Conservation (phyloP, 53 echinoderm and acorn worm species). For the Paelopatides confundens region DNA sequence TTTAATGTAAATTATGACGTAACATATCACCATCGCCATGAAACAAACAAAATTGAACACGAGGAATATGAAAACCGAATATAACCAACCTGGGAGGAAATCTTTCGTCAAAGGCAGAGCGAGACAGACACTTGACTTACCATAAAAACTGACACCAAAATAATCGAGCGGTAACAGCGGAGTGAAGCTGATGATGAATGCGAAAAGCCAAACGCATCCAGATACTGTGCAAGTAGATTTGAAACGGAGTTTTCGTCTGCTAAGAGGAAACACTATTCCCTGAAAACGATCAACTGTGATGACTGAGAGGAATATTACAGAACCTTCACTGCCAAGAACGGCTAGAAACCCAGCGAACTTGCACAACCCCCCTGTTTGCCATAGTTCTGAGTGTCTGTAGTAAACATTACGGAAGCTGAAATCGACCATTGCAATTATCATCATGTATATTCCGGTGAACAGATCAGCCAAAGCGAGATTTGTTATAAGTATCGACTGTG, state of each 20-base stretch:
- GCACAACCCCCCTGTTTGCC: conserved; percentile 57
- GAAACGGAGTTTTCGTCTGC: conserved; percentile 56
- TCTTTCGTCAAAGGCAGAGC: conserved; percentile 70
- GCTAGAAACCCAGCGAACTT: conserved; percentile 75
- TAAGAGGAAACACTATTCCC: conserved; percentile 72
- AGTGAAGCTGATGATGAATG: conserved; percentile 54
- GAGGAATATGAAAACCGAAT: conserved; percentile 72
- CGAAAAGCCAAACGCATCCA: conserved; percentile 60
- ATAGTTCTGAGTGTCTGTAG: conserved; percentile 14
- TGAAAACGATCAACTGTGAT: conserved; percentile 77
- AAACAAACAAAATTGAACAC: conserved; percentile 71
- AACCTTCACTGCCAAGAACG: conserved; percentile 70
- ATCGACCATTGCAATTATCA: conserved; percentile 38
- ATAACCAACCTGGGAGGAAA: conserved; percentile 72
- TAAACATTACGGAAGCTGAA: conserved; percentile 20
- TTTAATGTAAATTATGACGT: conserved; percentile 72
- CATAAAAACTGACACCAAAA: conserved; percentile 76
- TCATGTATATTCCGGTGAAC: conserved; percentile 39
- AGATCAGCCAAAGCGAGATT: conserved; percentile 39
- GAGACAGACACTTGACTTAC: conserved; percentile 78
- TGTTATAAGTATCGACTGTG: conserved; percentile 32
- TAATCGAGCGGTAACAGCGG: conserved; percentile 61
- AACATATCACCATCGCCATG: conserved; percentile 68
- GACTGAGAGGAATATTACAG: conserved; percentile 68
- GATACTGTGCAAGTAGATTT: conserved; percentile 55